Conservation (phyloP, 2,113 vertebrate species). For the Planiliza haematocheilus region DNA sequence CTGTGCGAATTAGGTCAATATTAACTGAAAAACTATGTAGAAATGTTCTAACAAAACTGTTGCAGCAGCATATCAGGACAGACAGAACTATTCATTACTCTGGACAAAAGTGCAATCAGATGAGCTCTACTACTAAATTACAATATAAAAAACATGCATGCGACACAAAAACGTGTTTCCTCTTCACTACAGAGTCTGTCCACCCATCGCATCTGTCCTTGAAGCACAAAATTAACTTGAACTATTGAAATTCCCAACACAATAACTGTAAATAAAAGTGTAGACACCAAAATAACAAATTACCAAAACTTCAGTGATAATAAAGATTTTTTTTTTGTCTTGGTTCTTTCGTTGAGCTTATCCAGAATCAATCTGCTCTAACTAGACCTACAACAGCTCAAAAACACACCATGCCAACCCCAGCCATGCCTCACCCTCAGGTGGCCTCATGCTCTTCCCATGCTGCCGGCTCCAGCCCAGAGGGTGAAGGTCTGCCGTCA, state of each 20-base stretch:
- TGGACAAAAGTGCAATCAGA: slow-evolving; percentile 6
- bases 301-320: not conserved
- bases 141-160: too few relatives aligned
- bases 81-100: slow-evolving; percentile 20
- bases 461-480: slow-evolving; percentile 96
- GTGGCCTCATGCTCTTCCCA: slow-evolving; percentile 89
- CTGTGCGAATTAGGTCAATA: not conserved
- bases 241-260: not conserved
- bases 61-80: not conserved
- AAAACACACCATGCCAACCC: not conserved
- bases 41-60: too few relatives aligned
- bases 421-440: slow-evolving; percentile 87
- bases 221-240: not conserved
- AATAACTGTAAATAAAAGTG: too few relatives aligned
- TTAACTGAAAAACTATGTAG: slow-evolving; percentile 1
- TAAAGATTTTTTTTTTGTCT: not conserved
- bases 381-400: not conserved
- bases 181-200: not conserved
- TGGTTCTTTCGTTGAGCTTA: not conserved
- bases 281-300: too few relatives aligned
- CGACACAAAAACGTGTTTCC: too few relatives aligned
- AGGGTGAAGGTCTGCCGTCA: slow-evolving; percentile 93
- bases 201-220: not conserved
- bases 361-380: not conserved
- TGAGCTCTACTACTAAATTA: slow-evolving; percentile 14